Percentiles rank a stretch among this genome's conserved stretches.
phyloP scores from a whole-genome alignment of 2,888 invertebrate species.

The Drosophila heteroneura region DNA sequence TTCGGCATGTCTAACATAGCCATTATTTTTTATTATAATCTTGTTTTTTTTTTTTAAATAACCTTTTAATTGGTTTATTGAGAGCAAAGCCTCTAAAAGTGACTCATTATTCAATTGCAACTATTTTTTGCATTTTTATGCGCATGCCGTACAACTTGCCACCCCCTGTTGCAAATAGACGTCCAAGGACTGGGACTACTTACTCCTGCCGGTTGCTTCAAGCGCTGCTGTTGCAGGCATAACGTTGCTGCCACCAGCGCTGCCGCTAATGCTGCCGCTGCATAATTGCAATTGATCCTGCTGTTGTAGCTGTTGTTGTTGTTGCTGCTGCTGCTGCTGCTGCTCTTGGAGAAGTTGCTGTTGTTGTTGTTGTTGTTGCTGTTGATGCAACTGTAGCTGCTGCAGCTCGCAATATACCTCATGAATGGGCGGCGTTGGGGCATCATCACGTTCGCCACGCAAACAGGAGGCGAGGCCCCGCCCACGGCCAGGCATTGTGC shows the following conservation, averaged over 20 bases:
- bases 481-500: constrained; percentile 83
- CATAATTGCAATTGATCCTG: constrained; percentile 51
- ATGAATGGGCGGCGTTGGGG: constrained; percentile 73
- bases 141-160: not conserved
- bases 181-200: constrained; percentile 18
- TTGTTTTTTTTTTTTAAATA: not conserved
- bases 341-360: constrained; percentile 38
- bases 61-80: not conserved
- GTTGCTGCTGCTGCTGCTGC: constrained; percentile 55
- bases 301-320: constrained; percentile 54
- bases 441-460: constrained; percentile 85
- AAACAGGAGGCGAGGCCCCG: constrained; percentile 85
- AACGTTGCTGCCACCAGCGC: constrained; percentile 34
- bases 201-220: constrained; percentile 79
- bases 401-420: constrained; percentile 67
- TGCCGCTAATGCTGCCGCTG: constrained; percentile 36
- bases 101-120: not conserved
- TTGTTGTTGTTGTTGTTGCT: constrained; percentile 65
- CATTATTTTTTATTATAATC: not conserved
- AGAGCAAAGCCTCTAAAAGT: not conserved
- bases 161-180: not conserved
- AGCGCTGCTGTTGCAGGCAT: constrained; percentile 43
- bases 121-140: not conserved
- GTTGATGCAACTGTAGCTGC: constrained; percentile 73
- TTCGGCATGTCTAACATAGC: not conserved